These are phyloP conservation scores for Origma solitaria DNA, from an alignment of 2,113 vertebrate species.

Conservation along the genomic window DNA sequence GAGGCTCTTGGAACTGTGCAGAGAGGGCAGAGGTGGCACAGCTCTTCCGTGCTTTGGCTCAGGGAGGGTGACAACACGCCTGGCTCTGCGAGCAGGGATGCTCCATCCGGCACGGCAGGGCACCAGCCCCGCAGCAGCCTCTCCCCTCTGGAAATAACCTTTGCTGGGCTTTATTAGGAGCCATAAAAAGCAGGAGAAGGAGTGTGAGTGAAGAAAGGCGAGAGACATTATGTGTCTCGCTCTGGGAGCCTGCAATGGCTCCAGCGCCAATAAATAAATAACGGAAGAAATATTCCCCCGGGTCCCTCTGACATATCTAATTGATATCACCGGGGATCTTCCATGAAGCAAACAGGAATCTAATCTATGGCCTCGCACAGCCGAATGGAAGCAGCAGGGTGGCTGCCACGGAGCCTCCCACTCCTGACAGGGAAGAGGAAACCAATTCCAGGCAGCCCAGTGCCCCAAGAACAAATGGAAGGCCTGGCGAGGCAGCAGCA, in stretches of 20 bases:
- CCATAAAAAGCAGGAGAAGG: not conserved
- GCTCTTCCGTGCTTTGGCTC: not conserved
- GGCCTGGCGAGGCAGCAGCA: not conserved
- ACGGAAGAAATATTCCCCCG: conserved; percentile 41
- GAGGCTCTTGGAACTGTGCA: not conserved
- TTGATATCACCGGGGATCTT: conserved; percentile 59
- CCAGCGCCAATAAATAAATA: conserved; percentile 44
- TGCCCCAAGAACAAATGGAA: conserved; percentile 35
- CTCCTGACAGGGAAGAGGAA: conserved; percentile 61
- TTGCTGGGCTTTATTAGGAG: conserved; percentile 11
- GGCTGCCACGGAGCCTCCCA: conserved; percentile 38
- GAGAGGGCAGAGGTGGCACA: rapidly evolving
- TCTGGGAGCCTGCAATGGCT: not conserved
- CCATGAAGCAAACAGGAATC: conserved; percentile 65
- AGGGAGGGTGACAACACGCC: not conserved
- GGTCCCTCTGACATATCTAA: conserved; percentile 57
- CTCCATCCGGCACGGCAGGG: not conserved
- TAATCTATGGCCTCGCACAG: conserved; percentile 59
- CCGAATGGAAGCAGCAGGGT: conserved; percentile 65
- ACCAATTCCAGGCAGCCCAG: conserved; percentile 48
- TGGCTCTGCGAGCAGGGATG: not conserved
- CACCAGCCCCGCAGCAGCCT: not conserved
- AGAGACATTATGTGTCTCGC: conserved; percentile 1
- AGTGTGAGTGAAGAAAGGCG: not conserved
- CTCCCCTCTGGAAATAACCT: not conserved